These are phyloP conservation scores for Agelastica alni DNA, from an alignment of 2,888 invertebrate genomes.

Conservation along the genomic window DNA sequence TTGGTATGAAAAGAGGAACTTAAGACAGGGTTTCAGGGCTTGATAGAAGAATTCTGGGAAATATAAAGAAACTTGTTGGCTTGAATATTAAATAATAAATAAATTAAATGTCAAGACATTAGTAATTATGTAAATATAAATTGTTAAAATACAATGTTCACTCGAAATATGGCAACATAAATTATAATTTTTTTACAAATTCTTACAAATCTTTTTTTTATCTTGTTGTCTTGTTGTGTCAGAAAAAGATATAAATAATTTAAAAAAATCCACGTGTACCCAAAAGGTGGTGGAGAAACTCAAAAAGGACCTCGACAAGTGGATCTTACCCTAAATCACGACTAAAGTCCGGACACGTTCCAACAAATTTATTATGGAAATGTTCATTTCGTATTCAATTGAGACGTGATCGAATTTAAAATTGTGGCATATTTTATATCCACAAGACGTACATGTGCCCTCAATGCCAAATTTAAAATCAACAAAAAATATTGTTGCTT, in stretches of 20 bases:
- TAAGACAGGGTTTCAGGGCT: too few relatives aligned
- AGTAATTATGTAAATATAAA: too few relatives aligned
- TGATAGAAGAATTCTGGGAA: too few relatives aligned
- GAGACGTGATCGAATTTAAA: slow-evolving; percentile 57
- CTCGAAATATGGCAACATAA: too few relatives aligned
- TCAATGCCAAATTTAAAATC: slow-evolving; percentile 31
- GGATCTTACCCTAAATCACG: slow-evolving; percentile 19
- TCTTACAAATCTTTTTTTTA: background rate
- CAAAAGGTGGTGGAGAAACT: background rate
- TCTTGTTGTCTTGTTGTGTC: background rate
- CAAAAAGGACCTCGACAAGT: slow-evolving; percentile 9
- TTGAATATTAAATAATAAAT: too few relatives aligned
- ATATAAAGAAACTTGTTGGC: too few relatives aligned
- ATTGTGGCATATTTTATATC: slow-evolving; percentile 54
- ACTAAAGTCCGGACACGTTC: slow-evolving; percentile 51
- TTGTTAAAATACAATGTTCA: too few relatives aligned
- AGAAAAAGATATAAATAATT: slow-evolving; percentile 5
- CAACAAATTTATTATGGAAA: slow-evolving; percentile 56
- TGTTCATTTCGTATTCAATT: slow-evolving; percentile 56
- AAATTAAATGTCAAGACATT: too few relatives aligned
- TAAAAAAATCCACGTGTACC: background rate
- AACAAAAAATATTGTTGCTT: slow-evolving; percentile 20
- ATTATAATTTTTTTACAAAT: too few relatives aligned
- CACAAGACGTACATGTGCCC: slow-evolving; percentile 35
- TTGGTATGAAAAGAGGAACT: too few relatives aligned